Base-by-base conservation (phyloP, 2,113 vertebrate species). In the Ardeotis arabs region DNA sequence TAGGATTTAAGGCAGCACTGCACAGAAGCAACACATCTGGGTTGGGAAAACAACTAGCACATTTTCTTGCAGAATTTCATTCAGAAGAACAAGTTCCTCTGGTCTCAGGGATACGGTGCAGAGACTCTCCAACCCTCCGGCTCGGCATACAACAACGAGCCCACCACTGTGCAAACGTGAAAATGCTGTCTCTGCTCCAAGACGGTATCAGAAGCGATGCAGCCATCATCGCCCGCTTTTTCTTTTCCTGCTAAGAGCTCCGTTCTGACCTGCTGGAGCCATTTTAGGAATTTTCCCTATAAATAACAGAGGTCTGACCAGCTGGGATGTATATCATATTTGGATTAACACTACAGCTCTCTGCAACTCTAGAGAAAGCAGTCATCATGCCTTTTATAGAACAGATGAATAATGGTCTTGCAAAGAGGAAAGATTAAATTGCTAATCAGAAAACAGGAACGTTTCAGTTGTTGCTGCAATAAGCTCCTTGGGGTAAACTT, bases 281-380 rank as follows among this genome's bases (percentile, higher is more conserved):
- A 76, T 91, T 91, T 95, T 82, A 84, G 81, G 66, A 84, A 68
- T 87, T 79, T 66, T 78, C 49, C 73, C 89, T 84, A 72, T 68
- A 91, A 95, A 82, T 91, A 97, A 81, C 64, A 80, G 55, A 82
- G 47, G 44, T 68, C 84, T 89, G 75, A 90, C 72, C 83, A 95
- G 79, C 83, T 94, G 84, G 77, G 63, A 78, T 90, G 69, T 64
- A 44, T 45, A 91, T 91, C 81, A n/a, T 41, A 70, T 64, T 58
- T 93, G 88, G 79, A 95, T 89, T 86, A 96, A 81, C 62, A 60
- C 45, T 33, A 59, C n/a, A 95, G 92, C 45, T 87, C 74, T 83
- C 47, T 24, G 39, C 44, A 75, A 17, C 76, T 53, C 90, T 17
- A 3, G 21, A 93, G 56, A 95, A 96, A 93, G 60, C 33, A 60